Evolutionary conservation across 2,113 vertebrate species (phyloP).

Genomic region (Illadopsis cleaveri): DNA sequence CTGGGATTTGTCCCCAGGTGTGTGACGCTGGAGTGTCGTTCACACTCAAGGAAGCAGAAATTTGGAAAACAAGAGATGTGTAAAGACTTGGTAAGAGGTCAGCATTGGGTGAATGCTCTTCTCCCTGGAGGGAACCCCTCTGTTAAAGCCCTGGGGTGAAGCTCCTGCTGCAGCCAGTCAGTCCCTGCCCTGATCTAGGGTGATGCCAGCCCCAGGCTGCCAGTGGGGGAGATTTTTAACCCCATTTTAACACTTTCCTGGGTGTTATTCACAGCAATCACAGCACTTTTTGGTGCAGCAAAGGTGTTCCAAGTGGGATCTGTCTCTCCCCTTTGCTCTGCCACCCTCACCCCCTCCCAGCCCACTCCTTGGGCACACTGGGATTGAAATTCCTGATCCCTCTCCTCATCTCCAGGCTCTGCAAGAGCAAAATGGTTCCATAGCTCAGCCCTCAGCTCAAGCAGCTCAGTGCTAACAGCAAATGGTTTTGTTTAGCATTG

Average conservation of each 20-base stretch:
- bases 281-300: not conserved
- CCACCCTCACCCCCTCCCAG: not conserved
- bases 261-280: accelerated
- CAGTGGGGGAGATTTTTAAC: not conserved
- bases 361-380: accelerated
- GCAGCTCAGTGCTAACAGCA: not conserved
- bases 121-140: not conserved
- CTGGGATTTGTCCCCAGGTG: not conserved
- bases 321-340: not conserved
- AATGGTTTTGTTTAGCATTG: not conserved
- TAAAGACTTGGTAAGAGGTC: not conserved
- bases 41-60: not conserved
- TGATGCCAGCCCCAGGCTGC: not conserved
- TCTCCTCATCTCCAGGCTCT: not conserved
- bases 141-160: not conserved
- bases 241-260: not conserved
- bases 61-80: not conserved
- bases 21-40: not conserved
- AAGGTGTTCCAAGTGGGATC: not conserved
- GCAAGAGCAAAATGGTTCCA: not conserved
- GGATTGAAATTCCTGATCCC: not conserved
- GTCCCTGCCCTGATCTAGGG: accelerated
- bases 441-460: not conserved
- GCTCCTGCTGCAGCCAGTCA: not conserved
- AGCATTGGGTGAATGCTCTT: not conserved